Percentiles rank a stretch among this genome's conserved stretches.
Evolutionary conservation across 2,113 vertebrate genomes (phyloP).

Genomic region (Neolamprologus longior): DNA sequence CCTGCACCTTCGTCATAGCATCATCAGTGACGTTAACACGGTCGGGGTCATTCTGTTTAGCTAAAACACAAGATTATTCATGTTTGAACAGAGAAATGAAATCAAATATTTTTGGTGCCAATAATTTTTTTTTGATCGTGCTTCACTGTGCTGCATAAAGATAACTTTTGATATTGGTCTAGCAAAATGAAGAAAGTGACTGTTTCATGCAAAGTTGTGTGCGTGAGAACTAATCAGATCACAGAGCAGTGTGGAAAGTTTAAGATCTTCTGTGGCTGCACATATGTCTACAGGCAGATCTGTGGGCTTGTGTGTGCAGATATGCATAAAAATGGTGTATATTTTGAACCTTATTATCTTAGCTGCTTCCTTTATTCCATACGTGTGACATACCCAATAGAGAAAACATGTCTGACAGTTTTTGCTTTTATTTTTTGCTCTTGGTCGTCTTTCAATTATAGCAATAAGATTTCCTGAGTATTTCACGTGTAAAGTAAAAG

Average conservation of each 20-base stretch:
- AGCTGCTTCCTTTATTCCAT: not conserved
- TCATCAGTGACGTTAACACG: constrained; percentile 1
- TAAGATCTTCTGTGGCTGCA: not conserved
- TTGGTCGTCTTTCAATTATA: not conserved
- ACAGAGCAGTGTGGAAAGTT: not conserved
- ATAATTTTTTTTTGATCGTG: not conserved
- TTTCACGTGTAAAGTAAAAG: not conserved
- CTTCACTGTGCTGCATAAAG: not conserved
- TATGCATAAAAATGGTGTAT: not conserved
- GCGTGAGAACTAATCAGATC: constrained; percentile 9
- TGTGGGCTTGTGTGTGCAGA: not conserved
- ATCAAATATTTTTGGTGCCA: not conserved
- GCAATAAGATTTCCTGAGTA: not conserved
- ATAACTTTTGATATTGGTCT: not conserved
- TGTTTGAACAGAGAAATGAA: not conserved
- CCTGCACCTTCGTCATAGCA: constrained; percentile 13
- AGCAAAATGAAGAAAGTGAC: not conserved
- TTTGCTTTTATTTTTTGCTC: not conserved
- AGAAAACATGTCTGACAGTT: not conserved
- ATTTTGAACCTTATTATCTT: not conserved
- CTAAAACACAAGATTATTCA: not conserved
- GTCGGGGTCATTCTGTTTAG: not conserved
- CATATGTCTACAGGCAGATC: not conserved
- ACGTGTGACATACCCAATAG: not conserved
- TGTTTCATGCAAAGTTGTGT: not conserved